phyloP scores from a whole-genome alignment of 1,140 invertebrate species.

The Eufriesea mexicana region DNA sequence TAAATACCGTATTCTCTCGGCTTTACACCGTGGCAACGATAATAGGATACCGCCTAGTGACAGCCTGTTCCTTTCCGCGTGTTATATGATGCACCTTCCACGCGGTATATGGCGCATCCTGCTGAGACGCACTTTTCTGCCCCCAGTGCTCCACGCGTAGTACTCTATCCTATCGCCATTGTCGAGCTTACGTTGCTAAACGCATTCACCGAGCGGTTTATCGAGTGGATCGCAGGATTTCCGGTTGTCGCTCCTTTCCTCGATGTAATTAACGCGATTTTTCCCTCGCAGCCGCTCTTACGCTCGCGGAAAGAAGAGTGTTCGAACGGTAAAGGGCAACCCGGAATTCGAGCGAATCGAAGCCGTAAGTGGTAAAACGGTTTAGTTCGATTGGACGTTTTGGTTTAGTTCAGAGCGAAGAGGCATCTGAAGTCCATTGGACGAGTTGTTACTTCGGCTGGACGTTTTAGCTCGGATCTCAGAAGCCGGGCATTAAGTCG shows the following conservation, averaged over 20 bases:
- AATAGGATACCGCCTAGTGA: slow-evolving; percentile 53
- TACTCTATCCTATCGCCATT: background rate
- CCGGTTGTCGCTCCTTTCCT: slow-evolving; percentile 11
- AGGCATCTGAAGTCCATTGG: too few relatives aligned
- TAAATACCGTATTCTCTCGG: slow-evolving; percentile 52
- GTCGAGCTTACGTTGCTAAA: slow-evolving; percentile 47
- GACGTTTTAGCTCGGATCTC: too few relatives aligned
- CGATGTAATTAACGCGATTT: slow-evolving; percentile 29
- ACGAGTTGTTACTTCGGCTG: too few relatives aligned
- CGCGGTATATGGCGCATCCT: slow-evolving; percentile 47
- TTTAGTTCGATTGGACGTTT: too few relatives aligned
- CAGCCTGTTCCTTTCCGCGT: slow-evolving; percentile 45
- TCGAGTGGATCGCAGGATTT: slow-evolving; percentile 29
- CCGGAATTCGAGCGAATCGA: background rate
- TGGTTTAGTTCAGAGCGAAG: too few relatives aligned
- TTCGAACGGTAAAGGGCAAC: background rate
- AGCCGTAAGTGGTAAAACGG: background rate
- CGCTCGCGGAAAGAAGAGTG: background rate
- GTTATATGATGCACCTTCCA: slow-evolving; percentile 48
- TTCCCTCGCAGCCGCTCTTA: background rate
- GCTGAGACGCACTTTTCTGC: slow-evolving; percentile 41
- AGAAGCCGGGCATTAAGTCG: background rate
- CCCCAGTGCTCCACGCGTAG: background rate
- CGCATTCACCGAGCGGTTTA: slow-evolving; percentile 26
- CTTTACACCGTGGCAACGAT: slow-evolving; percentile 40